Evolutionary conservation across 2,888 invertebrate genomes (phyloP).

Genomic region (Caenorhabditis afra): DNA sequence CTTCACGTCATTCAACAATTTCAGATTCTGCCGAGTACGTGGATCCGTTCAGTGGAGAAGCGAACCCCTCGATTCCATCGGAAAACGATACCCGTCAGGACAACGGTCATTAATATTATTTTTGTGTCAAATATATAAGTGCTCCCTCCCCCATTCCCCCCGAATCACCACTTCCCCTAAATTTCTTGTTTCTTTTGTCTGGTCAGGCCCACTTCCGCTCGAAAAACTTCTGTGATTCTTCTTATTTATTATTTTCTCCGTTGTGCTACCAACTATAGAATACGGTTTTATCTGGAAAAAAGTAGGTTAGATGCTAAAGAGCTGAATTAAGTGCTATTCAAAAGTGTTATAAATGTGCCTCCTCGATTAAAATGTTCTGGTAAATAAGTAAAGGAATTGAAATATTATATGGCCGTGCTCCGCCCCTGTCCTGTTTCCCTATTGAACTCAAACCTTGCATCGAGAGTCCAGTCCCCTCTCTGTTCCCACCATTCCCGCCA

Average conservation of each 20-base stretch:
- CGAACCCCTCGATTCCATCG: conserved; percentile 44
- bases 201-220: conserved; percentile 42
- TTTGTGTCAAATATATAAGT: conserved; percentile 28
- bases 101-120: conserved; percentile 6
- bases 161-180: conserved; percentile 33
- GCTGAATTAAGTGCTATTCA: conserved; percentile 10
- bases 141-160: not conserved
- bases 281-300: conserved; percentile 57
- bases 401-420: too few species aligned
- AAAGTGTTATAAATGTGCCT: conserved; percentile 16
- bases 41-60: conserved; percentile 65
- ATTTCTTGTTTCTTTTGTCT: conserved; percentile 34
- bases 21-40: conserved; percentile 60
- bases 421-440: not conserved
- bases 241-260: conserved; percentile 23
- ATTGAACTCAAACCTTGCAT: not conserved
- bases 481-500: conserved; percentile 1
- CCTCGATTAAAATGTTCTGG: conserved; percentile 21
- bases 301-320: conserved; percentile 25
- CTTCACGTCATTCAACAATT: conserved; percentile 9
- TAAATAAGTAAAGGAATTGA: conserved; percentile 13
- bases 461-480: not conserved
- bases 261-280: conserved; percentile 55
- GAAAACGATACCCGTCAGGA: conserved; percentile 8
- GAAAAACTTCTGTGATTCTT: conserved; percentile 48